Percentiles rank a stretch among this genome's conserved stretches.
phyloP scores from a whole-genome alignment of 1,140 invertebrate genomes.

The Monomorium pharaonis region DNA sequence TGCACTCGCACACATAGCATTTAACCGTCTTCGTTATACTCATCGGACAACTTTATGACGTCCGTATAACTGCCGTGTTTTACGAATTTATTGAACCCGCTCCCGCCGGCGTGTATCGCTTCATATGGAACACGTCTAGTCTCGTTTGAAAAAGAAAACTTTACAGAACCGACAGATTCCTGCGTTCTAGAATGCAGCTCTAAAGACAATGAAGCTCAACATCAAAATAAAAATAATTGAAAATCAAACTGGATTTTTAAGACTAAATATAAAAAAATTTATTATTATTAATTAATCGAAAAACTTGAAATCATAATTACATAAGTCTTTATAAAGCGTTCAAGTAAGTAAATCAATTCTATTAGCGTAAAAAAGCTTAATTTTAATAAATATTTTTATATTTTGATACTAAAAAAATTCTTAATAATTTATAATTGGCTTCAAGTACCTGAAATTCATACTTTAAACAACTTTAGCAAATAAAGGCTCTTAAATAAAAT shows the following conservation, averaged over 20 bases:
- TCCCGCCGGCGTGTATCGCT: neutral
- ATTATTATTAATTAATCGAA: neutral
- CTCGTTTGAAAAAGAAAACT: constrained; percentile 21
- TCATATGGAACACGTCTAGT: constrained; percentile 12
- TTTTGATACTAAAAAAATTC: neutral
- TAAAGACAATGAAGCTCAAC: neutral
- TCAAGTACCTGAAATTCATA: neutral
- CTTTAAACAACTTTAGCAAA: neutral
- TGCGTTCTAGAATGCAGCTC: neutral
- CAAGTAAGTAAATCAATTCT: neutral
- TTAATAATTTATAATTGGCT: no score
- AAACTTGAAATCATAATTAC: neutral
- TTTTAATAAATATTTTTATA: neutral
- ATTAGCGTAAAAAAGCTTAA: neutral
- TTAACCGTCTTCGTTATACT: constrained; percentile 43
- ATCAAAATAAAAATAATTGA: neutral
- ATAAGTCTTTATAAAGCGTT: neutral
- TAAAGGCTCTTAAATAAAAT: neutral
- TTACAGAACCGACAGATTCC: constrained; percentile 12
- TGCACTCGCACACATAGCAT: constrained; percentile 9
- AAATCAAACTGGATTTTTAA: neutral
- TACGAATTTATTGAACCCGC: constrained; percentile 73
- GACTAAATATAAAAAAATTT: neutral
- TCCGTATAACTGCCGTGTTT: constrained; percentile 70
- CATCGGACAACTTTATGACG: constrained; percentile 63